Evolutionary conservation across 2,888 invertebrate genomes (phyloP).

Genomic region (Neocrepidodera transversa): DNA sequence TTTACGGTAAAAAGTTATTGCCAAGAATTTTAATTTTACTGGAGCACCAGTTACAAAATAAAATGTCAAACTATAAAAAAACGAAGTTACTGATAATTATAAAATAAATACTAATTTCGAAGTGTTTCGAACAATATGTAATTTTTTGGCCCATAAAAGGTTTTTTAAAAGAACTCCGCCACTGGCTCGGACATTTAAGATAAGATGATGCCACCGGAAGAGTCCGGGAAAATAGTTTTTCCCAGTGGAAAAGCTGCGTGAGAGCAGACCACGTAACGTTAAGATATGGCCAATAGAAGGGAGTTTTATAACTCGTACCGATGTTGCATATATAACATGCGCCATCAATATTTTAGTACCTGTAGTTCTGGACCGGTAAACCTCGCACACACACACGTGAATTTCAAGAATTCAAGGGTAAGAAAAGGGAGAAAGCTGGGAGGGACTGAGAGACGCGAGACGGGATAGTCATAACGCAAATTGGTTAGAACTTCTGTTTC

Average conservation of each 20-base stretch:
- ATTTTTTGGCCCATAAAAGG: too few relatives aligned
- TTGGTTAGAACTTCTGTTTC: conserved; percentile 36
- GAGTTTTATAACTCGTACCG: conserved; percentile 62
- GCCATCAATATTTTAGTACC: conserved; percentile 62
- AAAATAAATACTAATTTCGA: too few relatives aligned
- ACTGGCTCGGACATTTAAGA: conserved; percentile 16
- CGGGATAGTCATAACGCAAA: conserved; percentile 42
- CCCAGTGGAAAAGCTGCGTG: conserved; percentile 57
- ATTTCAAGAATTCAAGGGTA: conserved; percentile 15
- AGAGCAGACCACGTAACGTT: conserved; percentile 56
- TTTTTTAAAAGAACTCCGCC: too few relatives aligned
- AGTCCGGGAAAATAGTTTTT: conserved; percentile 56
- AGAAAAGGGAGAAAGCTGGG: conserved; percentile 1
- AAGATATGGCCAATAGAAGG: conserved; percentile 62
- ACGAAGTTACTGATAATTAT: too few relatives aligned
- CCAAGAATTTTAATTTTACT: too few relatives aligned
- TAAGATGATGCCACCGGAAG: conserved; percentile 22
- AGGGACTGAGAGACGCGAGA: conserved; percentile 1
- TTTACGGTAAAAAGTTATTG: too few relatives aligned
- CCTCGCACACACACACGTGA: conserved; percentile 4
- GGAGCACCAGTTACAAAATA: too few relatives aligned
- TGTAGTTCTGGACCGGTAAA: conserved; percentile 35
- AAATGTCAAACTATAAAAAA: too few relatives aligned
- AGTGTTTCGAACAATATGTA: too few relatives aligned
- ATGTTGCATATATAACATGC: conserved; percentile 61